Base-by-base conservation (phyloP, 2,113 vertebrate species). In the Periophthalmodon schlosseri region DNA sequence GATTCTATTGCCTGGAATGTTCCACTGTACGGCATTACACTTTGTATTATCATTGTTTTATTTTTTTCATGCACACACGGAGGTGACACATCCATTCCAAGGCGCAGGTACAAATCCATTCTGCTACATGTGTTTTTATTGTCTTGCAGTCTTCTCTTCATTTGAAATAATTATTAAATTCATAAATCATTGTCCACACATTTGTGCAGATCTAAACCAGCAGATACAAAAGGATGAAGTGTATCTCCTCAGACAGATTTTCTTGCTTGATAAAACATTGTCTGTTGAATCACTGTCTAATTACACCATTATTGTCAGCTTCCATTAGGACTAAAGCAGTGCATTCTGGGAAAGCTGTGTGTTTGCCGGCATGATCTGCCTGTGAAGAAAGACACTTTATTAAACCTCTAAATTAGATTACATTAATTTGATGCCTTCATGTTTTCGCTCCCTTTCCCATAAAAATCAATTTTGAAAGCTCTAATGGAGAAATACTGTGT, bases 351-450 rank as follows among this genome's bases (percentile, higher is more conserved):
- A 18, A 34, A 23, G 21, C 3, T 13, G 33, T 65, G 10, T 24
- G 36, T 75, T 39, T 66, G 49, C 64, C 28, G 39, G 21, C 61
- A 20, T 60, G 20, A 68, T 68, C 39, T 28, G 39, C 47, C 36
- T 47, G 70, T 65, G 50, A 66, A 70, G 52, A 33, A 70, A 77
- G 60, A 63, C 58, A 61, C 28, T 63, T 63, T 63, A 34, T 63
- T 63, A 63, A 57, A 5, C n/a, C 21, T 36, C 16, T 64, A 64
- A 33, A 68, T 54, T 50, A 20, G 18, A 68, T n/a, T 67, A 52
- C 67, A 78, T 69, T 65, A 20, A 52, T 24, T 60, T 65, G 52
- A 56, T 21, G 52, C 10, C 20, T n/a, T 20, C 16, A 54, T 47
- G 0, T 57, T 24, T 49, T 57, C 44, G 5, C 36, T 1, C 23